phyloP scores from a whole-genome alignment of 37 sponge, comb jelly and placozoan genomes.

The Hormiphora californensis region DNA sequence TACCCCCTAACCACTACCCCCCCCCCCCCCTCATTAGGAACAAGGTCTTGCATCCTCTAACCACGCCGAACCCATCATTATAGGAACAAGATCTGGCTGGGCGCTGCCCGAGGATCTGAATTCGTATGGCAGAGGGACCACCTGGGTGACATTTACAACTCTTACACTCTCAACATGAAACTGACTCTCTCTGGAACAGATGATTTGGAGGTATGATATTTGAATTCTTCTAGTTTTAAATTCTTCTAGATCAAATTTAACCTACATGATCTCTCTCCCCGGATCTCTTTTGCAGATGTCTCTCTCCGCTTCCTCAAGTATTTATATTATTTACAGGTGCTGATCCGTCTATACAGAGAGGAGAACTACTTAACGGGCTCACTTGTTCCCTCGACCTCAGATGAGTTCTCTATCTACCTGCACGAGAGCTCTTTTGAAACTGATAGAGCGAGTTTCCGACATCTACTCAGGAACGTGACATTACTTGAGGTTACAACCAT shows the following conservation, averaged over 20 bases:
- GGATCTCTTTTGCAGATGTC: not conserved
- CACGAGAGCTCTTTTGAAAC: not conserved
- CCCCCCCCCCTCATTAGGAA: not conserved
- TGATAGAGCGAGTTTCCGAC: not conserved
- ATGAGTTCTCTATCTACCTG: slow-evolving; percentile 22
- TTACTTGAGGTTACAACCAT: slow-evolving; percentile 46
- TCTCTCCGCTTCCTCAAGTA: not conserved
- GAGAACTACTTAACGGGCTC: slow-evolving; percentile 27
- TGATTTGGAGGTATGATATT: not conserved
- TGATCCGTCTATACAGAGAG: slow-evolving; percentile 5
- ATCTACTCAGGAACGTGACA: not conserved
- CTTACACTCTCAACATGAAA: not conserved
- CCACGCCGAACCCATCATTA: not conserved
- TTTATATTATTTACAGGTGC: not conserved
- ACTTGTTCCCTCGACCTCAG: not conserved
- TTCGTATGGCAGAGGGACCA: not conserved
- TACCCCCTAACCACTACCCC: too few relatives aligned
- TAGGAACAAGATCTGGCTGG: not conserved
- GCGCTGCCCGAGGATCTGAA: slow-evolving; percentile 16
- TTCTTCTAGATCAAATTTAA: not conserved
- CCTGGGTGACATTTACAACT: slow-evolving; percentile 28
- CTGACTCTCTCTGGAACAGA: slow-evolving; percentile 13
- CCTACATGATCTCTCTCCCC: not conserved
- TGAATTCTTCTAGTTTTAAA: too few relatives aligned
- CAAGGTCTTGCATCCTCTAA: not conserved